These are phyloP conservation scores for Galaxias olidus DNA, from an alignment of 2,797 vertebrate genomes.

Conservation along the genomic window DNA sequence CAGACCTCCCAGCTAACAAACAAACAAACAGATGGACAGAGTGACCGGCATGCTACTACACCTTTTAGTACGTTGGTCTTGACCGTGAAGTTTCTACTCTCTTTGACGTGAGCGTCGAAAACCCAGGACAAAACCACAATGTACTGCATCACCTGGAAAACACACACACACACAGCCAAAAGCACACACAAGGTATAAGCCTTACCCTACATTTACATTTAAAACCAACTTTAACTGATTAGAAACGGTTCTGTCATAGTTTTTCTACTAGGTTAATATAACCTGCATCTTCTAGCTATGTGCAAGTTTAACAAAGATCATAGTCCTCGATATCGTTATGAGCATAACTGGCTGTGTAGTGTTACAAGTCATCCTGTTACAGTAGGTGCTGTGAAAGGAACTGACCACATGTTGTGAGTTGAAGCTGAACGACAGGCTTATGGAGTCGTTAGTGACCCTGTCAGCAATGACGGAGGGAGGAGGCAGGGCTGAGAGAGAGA, in stretches of 20 bases:
- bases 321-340: too few relatives aligned
- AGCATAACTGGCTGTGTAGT: too few relatives aligned
- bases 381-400: neutral
- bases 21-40: neutral
- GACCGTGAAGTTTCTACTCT: slow-evolving; percentile 82
- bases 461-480: slow-evolving; percentile 82
- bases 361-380: too few relatives aligned
- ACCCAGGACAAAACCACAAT: slow-evolving; percentile 89
- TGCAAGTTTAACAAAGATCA: too few relatives aligned
- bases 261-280: too few relatives aligned
- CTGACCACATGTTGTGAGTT: slow-evolving; percentile 79
- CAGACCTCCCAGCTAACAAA: too few relatives aligned
- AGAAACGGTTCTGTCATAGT: too few relatives aligned
- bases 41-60: slow-evolving; percentile 41
- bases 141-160: slow-evolving; percentile 83
- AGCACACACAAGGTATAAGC: neutral
- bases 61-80: slow-evolving; percentile 77
- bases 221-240: too few relatives aligned
- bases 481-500: slow-evolving; percentile 78
- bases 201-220: neutral
- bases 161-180: slow-evolving; percentile 1
- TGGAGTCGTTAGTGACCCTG: slow-evolving; percentile 74
- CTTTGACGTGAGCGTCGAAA: slow-evolving; percentile 89
- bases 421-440: slow-evolving; percentile 84
- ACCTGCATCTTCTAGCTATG: too few relatives aligned